Evolutionary conservation across 2,888 invertebrate species (phyloP), one percentile per base, ranked within the genome.

Genomic region (Volucella bombylans): DNA sequence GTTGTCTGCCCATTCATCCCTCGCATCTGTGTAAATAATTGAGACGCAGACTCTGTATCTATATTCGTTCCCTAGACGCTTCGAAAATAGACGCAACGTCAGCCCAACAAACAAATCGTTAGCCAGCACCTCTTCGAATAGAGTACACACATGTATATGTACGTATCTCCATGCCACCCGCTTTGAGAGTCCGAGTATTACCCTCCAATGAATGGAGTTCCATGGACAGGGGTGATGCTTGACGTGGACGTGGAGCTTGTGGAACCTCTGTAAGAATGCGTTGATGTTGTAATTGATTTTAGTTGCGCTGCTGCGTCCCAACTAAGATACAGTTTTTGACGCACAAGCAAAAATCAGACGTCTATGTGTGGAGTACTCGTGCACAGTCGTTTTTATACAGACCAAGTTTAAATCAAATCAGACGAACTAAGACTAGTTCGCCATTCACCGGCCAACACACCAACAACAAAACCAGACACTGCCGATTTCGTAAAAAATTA

Each of bases 11-110:
- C 38, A 52, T 64, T 45, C 59, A 52, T 43, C 31, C 14, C 11
- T 23, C 55, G 57, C 80, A 80, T 80, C 80, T 80, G 80, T 54
- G 65, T 47, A 54, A 80, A 74, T 80, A 80, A 79, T 72, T 73
- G 65, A 67, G 52, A 39, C 72, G 23, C 23, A 23, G 23, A 23
- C 4, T 4, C 23, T 23, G 23, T 23, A 23, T 23, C 23, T 23
- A 23, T 23, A 23, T 23, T 23, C 23, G 23, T 23, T 23, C 72
- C 59, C 65, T 72, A 72, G 50, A 79, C 55, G 41, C 52, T 79
- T 67, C 79, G 52, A 79, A 79, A 79, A 79, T 79, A 79, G 73
- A 50, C 52, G n/a, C 39, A 59, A 12, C 12, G 57, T 43, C 65
- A 52, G 61, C 67, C 52, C 67, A 74, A 67, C 67, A 73, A 72